Conservation (phyloP, 2,888 invertebrate genomes). For the Pinctada fucata region DNA sequence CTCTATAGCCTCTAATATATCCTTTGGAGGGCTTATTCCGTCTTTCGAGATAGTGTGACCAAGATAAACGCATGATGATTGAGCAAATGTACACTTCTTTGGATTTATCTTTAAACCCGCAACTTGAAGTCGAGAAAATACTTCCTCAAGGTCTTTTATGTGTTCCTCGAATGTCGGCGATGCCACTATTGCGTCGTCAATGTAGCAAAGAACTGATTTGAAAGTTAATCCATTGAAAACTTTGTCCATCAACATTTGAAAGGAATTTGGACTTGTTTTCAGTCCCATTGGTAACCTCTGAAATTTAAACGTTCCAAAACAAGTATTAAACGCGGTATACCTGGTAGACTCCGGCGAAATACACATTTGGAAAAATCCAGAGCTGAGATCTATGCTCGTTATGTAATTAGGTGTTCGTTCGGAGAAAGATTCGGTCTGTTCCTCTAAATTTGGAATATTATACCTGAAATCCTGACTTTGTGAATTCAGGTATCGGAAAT, state of each 20-base stretch:
- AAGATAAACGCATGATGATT: conserved; percentile 18
- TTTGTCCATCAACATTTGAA: conserved; percentile 48
- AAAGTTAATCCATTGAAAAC: conserved; percentile 40
- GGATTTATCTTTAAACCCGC: conserved; percentile 33
- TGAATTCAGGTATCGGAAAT: conserved; percentile 19
- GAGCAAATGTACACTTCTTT: conserved; percentile 32
- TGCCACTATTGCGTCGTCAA: conserved; percentile 42
- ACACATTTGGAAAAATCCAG: conserved; percentile 43
- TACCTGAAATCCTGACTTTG: conserved; percentile 29
- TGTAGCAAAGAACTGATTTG: conserved; percentile 41
- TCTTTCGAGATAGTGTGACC: conserved; percentile 34
- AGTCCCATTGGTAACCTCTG: conserved; percentile 45
- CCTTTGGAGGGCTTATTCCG: conserved; percentile 27
- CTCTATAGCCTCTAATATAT: conserved; percentile 17
- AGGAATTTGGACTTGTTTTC: conserved; percentile 39
- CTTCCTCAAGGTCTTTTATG: conserved; percentile 11
- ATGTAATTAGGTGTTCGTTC: conserved; percentile 42
- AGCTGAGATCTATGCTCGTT: conserved; percentile 42
- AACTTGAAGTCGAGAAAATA: conserved; percentile 17
- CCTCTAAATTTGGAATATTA: conserved; percentile 28
- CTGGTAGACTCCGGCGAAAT: conserved; percentile 25
- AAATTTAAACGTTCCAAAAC: conserved; percentile 45
- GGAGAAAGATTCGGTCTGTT: conserved; percentile 46
- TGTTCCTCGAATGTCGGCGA: conserved; percentile 29
- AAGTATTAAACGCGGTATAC: conserved; percentile 45